A percentile compares a stretch with the other conserved stretches of the same genome.
Evolutionary conservation across 2,888 invertebrate species (phyloP).

Genomic region (Phengaris alcon): DNA sequence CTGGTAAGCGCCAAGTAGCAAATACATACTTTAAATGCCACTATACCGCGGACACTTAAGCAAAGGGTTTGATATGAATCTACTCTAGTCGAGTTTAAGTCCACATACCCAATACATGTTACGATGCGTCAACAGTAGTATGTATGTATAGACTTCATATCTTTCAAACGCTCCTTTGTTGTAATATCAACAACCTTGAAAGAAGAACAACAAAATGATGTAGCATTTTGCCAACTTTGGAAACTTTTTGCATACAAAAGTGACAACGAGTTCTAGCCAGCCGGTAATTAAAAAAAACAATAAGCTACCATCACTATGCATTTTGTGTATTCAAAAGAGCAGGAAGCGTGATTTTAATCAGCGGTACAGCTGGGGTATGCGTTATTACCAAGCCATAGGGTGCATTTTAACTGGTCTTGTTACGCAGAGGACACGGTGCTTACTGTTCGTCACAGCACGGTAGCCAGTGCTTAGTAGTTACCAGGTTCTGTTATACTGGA

Average conservation of each 20-base stretch:
- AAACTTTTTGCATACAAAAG: not conserved
- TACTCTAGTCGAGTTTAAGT: too few species aligned
- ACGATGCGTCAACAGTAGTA: not conserved
- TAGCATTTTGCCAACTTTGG: not conserved
- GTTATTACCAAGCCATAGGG: not conserved
- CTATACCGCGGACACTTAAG: too few species aligned
- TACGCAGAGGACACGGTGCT: not conserved
- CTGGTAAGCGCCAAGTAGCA: not conserved
- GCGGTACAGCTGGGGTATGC: not conserved
- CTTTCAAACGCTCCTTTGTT: too few species aligned
- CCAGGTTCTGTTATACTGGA: not conserved
- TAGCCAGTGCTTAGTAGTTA: not conserved
- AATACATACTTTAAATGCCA: too few species aligned
- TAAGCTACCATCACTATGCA: not conserved
- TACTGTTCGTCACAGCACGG: constrained; percentile 6
- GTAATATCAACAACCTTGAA: not conserved
- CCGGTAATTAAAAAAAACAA: constrained; percentile 13
- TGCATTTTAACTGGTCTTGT: not conserved
- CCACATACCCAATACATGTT: too few species aligned
- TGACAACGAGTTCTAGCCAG: not conserved
- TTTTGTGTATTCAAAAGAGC: constrained; percentile 14
- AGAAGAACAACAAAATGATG: not conserved
- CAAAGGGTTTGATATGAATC: too few species aligned
- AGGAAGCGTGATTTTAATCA: constrained; percentile 15
- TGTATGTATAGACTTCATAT: not conserved